These are phyloP conservation scores for Odobenus rosmarus DNA, from an alignment of 2,113 vertebrate species.

Conservation along the genomic window DNA sequence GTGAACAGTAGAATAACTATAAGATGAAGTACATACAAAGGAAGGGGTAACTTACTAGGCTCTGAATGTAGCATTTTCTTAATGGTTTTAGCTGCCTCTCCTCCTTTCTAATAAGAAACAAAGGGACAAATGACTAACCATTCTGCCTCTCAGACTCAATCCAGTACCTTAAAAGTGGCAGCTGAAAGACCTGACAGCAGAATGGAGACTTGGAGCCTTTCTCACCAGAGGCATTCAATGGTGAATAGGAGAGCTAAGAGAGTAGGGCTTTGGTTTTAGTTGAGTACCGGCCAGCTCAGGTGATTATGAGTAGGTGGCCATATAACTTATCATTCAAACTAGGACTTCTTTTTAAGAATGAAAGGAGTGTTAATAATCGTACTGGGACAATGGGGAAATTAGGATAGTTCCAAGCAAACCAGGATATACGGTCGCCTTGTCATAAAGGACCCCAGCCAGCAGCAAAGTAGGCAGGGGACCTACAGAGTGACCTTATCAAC, in stretches of 20 bases:
- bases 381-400: not conserved
- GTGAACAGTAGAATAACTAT: not conserved
- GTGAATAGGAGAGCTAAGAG: not conserved
- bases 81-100: not conserved
- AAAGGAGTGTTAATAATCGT: not conserved
- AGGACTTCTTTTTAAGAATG: constrained; percentile 36
- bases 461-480: not conserved
- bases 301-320: not conserved
- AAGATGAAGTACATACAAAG: not conserved
- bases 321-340: constrained; percentile 36
- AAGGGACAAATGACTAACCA: not conserved
- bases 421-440: not conserved
- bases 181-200: not conserved
- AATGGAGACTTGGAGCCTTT: not conserved
- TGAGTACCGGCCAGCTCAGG: not conserved
- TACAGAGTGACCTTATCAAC: not conserved
- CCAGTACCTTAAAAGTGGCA: not conserved
- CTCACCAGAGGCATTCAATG: not conserved
- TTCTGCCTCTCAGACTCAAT: not conserved
- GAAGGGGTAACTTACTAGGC: not conserved
- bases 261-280: not conserved
- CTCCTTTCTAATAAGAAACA: not conserved
- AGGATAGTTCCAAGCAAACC: not conserved
- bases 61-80: not conserved
- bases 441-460: not conserved